These are phyloP conservation scores for Leucania comma DNA, from an alignment of 2,888 invertebrate species.

Conservation along the genomic window DNA sequence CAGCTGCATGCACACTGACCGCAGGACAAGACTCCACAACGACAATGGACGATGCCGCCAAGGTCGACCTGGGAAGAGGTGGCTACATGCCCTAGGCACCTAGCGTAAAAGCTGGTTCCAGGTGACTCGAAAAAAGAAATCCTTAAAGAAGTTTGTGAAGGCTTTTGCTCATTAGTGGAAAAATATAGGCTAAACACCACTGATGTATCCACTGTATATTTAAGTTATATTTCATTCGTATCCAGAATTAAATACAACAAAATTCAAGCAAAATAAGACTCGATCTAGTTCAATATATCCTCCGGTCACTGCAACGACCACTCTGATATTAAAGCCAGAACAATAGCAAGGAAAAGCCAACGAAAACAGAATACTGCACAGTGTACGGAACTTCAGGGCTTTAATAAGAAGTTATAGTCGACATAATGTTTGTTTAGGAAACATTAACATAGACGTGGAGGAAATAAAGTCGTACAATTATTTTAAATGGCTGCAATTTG, in stretches of 20 bases:
- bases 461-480: constrained; percentile 62
- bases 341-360: constrained; percentile 50
- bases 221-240: constrained; percentile 8
- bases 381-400: constrained; percentile 49
- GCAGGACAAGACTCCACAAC: too few relatives aligned
- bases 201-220: background rate
- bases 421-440: constrained; percentile 62
- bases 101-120: too few relatives aligned
- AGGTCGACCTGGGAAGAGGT: too few relatives aligned
- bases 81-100: too few relatives aligned
- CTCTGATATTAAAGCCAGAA: constrained; percentile 52
- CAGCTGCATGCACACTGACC: too few relatives aligned
- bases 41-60: too few relatives aligned
- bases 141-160: too few relatives aligned
- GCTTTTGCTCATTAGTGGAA: too few relatives aligned
- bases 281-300: constrained; percentile 37
- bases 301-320: constrained; percentile 42
- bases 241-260: constrained; percentile 12
- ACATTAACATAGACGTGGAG: constrained; percentile 64
- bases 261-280: constrained; percentile 24
- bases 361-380: constrained; percentile 48
- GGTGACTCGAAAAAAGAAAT: too few relatives aligned
- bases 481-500: constrained; percentile 59
- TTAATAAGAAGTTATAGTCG: constrained; percentile 64
- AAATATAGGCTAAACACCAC: too few relatives aligned